Conservation (phyloP, 1,140 invertebrate genomes). For the Gyrodactylus bullatarudis region DNA sequence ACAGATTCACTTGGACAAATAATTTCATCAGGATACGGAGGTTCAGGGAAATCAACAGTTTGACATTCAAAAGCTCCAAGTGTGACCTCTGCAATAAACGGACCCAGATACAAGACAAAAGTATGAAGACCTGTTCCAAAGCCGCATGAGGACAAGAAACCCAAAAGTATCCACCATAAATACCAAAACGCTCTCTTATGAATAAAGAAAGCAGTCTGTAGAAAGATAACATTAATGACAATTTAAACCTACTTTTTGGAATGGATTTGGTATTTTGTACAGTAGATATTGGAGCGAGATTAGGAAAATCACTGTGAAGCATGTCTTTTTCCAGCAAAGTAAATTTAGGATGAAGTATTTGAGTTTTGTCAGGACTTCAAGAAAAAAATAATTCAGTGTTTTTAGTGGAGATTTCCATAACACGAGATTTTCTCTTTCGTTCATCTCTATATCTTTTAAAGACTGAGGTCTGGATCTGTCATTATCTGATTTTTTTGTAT, state of each 20-base stretch:
- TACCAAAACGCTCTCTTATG: slow-evolving; percentile 28
- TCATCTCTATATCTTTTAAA: no score
- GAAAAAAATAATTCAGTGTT: not conserved
- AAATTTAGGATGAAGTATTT: not conserved
- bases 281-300: not conserved
- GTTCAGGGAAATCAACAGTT: slow-evolving; percentile 55
- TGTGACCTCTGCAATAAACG: slow-evolving; percentile 42
- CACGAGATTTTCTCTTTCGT: not conserved
- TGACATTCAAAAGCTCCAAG: slow-evolving; percentile 87
- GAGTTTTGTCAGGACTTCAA: not conserved
- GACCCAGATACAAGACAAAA: slow-evolving; percentile 61
- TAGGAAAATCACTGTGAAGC: not conserved
- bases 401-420: not conserved
- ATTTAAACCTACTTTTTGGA: not conserved
- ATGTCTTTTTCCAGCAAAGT: not conserved
- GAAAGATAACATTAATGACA: not conserved
- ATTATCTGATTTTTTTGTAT: no score
- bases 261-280: not conserved
- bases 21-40: slow-evolving; percentile 28
- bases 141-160: slow-evolving; percentile 75
- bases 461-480: no score
- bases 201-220: not conserved
- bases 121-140: slow-evolving; percentile 88
- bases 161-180: slow-evolving; percentile 67
- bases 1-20: slow-evolving; percentile 5